These are phyloP conservation scores for Charaxes varanes DNA, from an alignment of 1,140 invertebrate genomes.

Conservation along the genomic window DNA sequence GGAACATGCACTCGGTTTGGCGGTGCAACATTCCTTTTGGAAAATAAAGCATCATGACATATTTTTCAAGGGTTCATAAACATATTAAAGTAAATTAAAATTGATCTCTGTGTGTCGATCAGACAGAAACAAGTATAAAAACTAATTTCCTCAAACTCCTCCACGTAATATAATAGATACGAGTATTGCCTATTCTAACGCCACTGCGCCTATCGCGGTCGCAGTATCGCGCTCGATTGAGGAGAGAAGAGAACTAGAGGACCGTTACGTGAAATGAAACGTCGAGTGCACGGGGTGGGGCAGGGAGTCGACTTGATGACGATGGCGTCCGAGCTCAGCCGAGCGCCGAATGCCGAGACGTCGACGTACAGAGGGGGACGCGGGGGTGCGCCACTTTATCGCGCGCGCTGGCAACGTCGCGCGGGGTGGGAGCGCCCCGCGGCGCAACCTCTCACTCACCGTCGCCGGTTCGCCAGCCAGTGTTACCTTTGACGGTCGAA, in stretches of 20 bases:
- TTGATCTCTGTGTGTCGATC: too few species aligned
- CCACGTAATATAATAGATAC: neutral
- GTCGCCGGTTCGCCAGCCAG: conserved; percentile 67
- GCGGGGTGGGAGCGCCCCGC: conserved; percentile 65
- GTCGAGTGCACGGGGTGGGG: conserved; percentile 59
- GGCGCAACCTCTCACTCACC: conserved; percentile 70
- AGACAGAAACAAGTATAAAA: too few species aligned
- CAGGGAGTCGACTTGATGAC: conserved; percentile 48
- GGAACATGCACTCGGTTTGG: too few species aligned
- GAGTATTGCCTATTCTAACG: conserved; percentile 13
- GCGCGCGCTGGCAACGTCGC: conserved; percentile 66
- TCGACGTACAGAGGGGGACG: conserved; percentile 51
- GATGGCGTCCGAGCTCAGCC: conserved; percentile 56
- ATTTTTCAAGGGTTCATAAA: too few species aligned
- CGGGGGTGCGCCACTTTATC: conserved; percentile 72
- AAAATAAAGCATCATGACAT: too few species aligned
- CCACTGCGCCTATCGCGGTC: conserved; percentile 48
- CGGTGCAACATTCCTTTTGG: too few species aligned
- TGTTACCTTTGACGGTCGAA: conserved; percentile 72
- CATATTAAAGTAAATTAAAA: too few species aligned
- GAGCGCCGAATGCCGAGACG: conserved; percentile 56
- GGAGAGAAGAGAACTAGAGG: too few species aligned
- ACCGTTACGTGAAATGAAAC: conserved; percentile 74
- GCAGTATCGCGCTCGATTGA: conserved; percentile 70
- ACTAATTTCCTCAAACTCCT: too few species aligned